phyloP scores from a whole-genome alignment of 2,888 invertebrate species.

The Willowsia nigromaculata region DNA sequence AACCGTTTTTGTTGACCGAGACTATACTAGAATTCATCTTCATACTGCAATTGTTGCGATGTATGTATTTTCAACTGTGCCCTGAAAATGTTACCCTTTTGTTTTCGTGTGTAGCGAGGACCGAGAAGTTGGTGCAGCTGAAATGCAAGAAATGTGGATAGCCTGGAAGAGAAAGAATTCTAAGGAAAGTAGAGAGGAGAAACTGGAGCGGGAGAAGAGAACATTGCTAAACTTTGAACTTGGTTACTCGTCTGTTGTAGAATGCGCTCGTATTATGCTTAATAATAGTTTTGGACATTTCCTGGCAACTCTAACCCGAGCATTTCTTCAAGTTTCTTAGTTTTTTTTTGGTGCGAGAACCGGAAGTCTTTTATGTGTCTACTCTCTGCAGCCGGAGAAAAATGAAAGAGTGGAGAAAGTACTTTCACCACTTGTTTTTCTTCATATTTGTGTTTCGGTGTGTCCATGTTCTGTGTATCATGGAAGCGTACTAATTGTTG shows the following conservation, averaged over 20 bases:
- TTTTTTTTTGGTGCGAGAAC: background rate
- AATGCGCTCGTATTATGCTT: background rate
- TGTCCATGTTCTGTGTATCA: background rate
- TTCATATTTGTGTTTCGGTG: background rate
- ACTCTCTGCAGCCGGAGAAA: background rate
- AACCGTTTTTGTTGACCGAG: background rate
- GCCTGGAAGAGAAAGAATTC: background rate
- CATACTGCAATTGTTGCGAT: conserved; percentile 32
- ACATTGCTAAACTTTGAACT: conserved; percentile 28
- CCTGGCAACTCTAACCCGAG: background rate
- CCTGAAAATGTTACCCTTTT: background rate
- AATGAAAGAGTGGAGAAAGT: background rate
- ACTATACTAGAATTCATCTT: background rate
- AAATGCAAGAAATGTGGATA: background rate
- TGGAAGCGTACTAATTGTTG: too few species aligned
- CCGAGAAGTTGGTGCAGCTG: background rate
- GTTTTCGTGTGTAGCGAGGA: background rate
- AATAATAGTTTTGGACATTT: background rate
- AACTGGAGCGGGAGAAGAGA: background rate
- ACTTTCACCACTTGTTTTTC: background rate
- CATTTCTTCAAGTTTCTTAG: background rate
- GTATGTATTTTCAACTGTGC: background rate
- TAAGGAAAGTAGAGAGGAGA: background rate
- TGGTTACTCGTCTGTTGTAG: background rate
- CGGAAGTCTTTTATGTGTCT: background rate